Evolutionary conservation across 1,140 invertebrate species (phyloP), one percentile per base, ranked within the genome.

Genomic region (Apis laboriosa): DNA sequence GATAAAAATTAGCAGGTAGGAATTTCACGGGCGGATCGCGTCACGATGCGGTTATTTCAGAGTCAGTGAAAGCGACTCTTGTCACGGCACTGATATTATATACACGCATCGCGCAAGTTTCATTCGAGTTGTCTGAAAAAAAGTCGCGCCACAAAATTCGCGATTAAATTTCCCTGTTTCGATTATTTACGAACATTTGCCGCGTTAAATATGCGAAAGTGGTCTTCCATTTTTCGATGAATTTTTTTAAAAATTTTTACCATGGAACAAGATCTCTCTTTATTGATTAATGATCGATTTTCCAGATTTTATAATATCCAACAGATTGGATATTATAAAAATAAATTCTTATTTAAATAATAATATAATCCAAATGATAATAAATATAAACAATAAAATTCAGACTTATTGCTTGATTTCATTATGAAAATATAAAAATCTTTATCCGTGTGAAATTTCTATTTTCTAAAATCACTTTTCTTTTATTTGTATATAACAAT

Each of bases 31-130:
- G 28, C 85, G 61, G 64, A 19, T 85, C 60, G 60, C 66, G 24
- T 60, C 71, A 17, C 3, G 21, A 19, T 2, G 21, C 11, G 74
- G 58, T 84, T 87, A 84, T 73, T 79, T 49, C 73, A 74, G 53
- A 82, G 86, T 60, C 75, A 90, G 89, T 90, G 90, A 90, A 91
- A 91, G 89, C 89, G 78, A 88, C 71, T 55, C 73, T 43, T 80
- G 72, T n/a, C 63, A 71, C 72, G 19, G 15, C 9, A 83, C 66
- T 58, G 28, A 80, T 84, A 86, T 90, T 84, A 86, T 79, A 80
- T 75, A 53, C 85, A 79, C 81, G 64, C 58, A n/a, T 58, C 72
- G 55, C 1, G 13, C 21, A 11, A 8, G 17, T 11, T 83, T 83
- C 60, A 28, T 71, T 64, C 60, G 74, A 51, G 71, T 56, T 56